Base-by-base conservation (phyloP, 2,113 vertebrate species). In the Lathamus discolor region DNA sequence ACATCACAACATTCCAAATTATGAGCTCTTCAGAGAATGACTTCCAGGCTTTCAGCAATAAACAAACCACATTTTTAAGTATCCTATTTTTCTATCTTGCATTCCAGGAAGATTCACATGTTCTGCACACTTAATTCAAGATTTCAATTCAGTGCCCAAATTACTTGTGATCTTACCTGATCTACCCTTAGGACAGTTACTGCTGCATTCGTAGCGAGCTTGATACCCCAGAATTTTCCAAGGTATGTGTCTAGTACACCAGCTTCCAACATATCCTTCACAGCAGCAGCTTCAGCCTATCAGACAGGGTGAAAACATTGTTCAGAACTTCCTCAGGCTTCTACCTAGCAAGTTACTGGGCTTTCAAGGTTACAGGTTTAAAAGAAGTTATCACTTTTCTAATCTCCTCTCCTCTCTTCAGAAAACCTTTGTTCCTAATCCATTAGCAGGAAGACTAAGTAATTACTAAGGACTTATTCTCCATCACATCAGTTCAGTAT, bases 151-250 rank as follows among this genome's bases (percentile, higher is more conserved):
- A 78, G 74, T 17, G 13, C 9, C 9, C 31, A 52, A n/a, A 31
- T n/a, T 17, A 77, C 11, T 46, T 17, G 5, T 33, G 35, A 73
- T 18, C 98, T 97, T 80, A 99, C 99, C 98, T 99, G 99, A 95
- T 99, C 99, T 44, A 99, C 99, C 83, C 99, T 97, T 44, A 99
- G 98, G 11, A 99, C 98, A 63, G 99, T 99, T 84, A 99, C 97
- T 44, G 99, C 99, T 70, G 99, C 98, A 27, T 99, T 99, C 75
- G 99, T 99, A 64, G 99, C 99, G 96, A 99, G 94, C 94, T 99
- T 99, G 97, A 99, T 99, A 87, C 98, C 99, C 99, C 99, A 99
- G 92, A 98, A 90, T 97, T 99, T 99, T 79, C 99, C 99, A 95
- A 99, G 97, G 82, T 98, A 99, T 0, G 99, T 99, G 29, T 99